Evolutionary conservation across 1,140 invertebrate species (phyloP).

Genomic region (Mercenaria mercenaria): DNA sequence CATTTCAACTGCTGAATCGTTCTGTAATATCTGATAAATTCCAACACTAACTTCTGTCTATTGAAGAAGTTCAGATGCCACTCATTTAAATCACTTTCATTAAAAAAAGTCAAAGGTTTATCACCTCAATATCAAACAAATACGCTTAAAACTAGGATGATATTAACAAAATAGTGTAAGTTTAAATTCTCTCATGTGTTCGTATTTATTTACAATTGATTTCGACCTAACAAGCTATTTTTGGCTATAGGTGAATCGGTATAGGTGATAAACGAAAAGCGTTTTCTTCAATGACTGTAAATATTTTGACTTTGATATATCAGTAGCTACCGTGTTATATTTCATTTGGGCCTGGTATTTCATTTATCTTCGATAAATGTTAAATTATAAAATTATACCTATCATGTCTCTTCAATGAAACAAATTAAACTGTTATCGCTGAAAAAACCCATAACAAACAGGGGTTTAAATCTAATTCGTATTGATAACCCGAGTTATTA

Average conservation of each 20-base stretch:
- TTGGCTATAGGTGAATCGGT: constrained; percentile 17
- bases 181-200: background rate
- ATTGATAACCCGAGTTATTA: constrained; percentile 25
- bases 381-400: constrained; percentile 26
- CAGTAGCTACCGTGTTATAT: constrained; percentile 3
- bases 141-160: background rate
- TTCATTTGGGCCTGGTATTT: background rate
- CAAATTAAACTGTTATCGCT: constrained; percentile 6
- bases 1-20: background rate
- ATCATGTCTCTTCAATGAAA: constrained; percentile 11
- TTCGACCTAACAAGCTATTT: background rate
- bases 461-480: constrained; percentile 19
- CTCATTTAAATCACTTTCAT: background rate
- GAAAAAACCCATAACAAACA: background rate
- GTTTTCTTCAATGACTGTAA: constrained; percentile 22
- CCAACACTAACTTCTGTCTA: background rate
- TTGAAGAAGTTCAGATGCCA: background rate
- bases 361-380: constrained; percentile 1
- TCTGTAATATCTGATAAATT: background rate
- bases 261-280: constrained; percentile 11
- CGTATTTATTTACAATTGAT: constrained; percentile 33
- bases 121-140: too few species aligned
- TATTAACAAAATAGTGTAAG: background rate
- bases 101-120: constrained; percentile 2
- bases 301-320: constrained; percentile 35